phyloP scores from a whole-genome alignment of 2,797 vertebrate genomes.

The Chaetophractus vellerosus region DNA sequence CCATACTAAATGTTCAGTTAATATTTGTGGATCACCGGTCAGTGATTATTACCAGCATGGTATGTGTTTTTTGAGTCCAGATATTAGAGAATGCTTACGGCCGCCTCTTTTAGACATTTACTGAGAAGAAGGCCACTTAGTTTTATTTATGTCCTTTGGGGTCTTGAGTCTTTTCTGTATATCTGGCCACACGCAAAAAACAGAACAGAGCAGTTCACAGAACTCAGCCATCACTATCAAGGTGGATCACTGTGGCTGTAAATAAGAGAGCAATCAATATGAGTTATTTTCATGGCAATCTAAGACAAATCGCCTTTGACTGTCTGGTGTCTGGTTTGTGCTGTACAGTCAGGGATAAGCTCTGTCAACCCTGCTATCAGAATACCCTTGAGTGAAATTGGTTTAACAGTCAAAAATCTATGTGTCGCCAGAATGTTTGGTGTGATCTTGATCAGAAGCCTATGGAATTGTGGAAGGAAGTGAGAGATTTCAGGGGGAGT shows the following conservation, averaged over 20 bases:
- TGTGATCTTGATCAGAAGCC: not conserved
- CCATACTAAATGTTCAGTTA: not conserved
- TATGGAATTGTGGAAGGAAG: not conserved
- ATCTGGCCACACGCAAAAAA: not conserved
- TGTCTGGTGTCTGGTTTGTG: slow-evolving; percentile 19
- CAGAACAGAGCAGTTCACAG: not conserved
- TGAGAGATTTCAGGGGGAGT: not conserved
- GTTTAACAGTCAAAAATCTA: slow-evolving; percentile 37
- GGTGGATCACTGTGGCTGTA: not conserved
- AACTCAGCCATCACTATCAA: not conserved
- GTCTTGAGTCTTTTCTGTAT: not conserved
- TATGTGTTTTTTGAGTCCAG: not conserved
- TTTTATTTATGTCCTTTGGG: not conserved
- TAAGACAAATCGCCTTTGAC: not conserved
- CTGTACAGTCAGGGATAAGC: not conserved
- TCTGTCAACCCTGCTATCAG: not conserved
- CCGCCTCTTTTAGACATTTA: not conserved
- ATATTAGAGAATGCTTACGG: not conserved
- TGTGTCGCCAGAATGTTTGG: not conserved
- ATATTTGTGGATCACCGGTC: not conserved
- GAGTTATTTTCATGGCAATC: not conserved
- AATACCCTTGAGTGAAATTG: not conserved
- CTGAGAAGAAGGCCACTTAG: not conserved
- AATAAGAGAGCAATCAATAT: not conserved
- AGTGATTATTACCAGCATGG: not conserved